A percentile compares a stretch with the other conserved stretches of the same genome.
Evolutionary conservation across 2,888 invertebrate genomes (phyloP).

Genomic region (Bugula neritina): DNA sequence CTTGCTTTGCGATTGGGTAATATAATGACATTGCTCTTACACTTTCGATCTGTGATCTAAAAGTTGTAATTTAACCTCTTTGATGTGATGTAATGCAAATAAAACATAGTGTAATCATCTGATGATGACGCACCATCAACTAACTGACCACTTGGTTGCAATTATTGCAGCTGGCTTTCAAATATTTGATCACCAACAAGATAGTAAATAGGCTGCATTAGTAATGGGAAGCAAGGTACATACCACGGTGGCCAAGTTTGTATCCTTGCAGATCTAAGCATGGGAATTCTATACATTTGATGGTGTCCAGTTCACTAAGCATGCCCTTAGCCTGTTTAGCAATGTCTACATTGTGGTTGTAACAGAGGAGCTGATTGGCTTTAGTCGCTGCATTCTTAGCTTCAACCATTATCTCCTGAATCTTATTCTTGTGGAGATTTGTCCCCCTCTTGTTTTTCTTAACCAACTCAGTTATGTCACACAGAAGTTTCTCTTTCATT

Average conservation of each 20-base stretch:
- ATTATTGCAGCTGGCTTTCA: too few relatives aligned
- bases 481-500: not conserved
- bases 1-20: too few relatives aligned
- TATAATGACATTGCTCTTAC: too few relatives aligned
- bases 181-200: too few relatives aligned
- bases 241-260: not conserved
- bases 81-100: too few relatives aligned
- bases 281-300: not conserved
- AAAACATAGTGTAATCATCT: too few relatives aligned
- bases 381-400: not conserved
- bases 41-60: too few relatives aligned
- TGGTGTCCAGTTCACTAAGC: not conserved
- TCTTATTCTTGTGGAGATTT: not conserved
- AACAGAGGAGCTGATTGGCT: slow-evolving; percentile 8
- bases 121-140: too few relatives aligned
- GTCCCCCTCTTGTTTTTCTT: not conserved
- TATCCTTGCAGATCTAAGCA: slow-evolving; percentile 10
- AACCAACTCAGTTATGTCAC: not conserved
- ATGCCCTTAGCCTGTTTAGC: not conserved
- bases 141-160: too few relatives aligned
- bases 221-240: too few relatives aligned
- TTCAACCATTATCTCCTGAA: not conserved
- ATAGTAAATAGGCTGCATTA: too few relatives aligned
- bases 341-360: slow-evolving; percentile 25
- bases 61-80: too few relatives aligned